Percentiles rank a stretch among this genome's conserved stretches.
phyloP scores from a whole-genome alignment of 1,140 invertebrate species.

The Thaumetopoea pityocampa region DNA sequence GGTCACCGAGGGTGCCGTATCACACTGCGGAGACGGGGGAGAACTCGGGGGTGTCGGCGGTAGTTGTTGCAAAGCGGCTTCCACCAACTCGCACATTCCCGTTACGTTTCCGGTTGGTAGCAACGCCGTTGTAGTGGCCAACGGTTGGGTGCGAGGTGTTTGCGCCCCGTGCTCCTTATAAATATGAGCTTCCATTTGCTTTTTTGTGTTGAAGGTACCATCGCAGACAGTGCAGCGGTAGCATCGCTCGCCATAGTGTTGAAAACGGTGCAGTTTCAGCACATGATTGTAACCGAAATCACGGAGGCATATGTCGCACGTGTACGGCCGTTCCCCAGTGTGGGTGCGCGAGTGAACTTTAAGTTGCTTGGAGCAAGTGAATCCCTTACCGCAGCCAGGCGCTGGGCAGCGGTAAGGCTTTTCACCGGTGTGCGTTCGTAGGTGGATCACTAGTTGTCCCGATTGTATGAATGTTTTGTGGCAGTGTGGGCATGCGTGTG shows the following conservation, averaged over 20 bases:
- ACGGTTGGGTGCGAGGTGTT: slow-evolving; percentile 57
- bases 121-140: slow-evolving; percentile 40
- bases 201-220: slow-evolving; percentile 92
- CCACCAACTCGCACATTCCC: slow-evolving; percentile 83
- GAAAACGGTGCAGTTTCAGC: slow-evolving; percentile 91
- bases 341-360: slow-evolving; percentile 91
- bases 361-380: slow-evolving; percentile 92
- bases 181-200: slow-evolving; percentile 92
- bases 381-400: slow-evolving; percentile 89
- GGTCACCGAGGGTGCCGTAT: slow-evolving; percentile 22
- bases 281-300: slow-evolving; percentile 92
- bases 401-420: slow-evolving; percentile 92
- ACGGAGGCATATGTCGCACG: slow-evolving; percentile 78
- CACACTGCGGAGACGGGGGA: slow-evolving; percentile 68
- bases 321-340: slow-evolving; percentile 89
- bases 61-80: slow-evolving; percentile 80
- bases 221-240: slow-evolving; percentile 94
- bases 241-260: slow-evolving; percentile 93
- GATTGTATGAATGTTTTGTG: slow-evolving; percentile 93
- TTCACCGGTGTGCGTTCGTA: slow-evolving; percentile 92
- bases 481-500: slow-evolving; percentile 95
- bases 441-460: slow-evolving; percentile 90
- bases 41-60: slow-evolving; percentile 81
- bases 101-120: slow-evolving; percentile 78
- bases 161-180: slow-evolving; percentile 89